A percentile compares a stretch with the other conserved stretches of the same genome.
phyloP scores from a whole-genome alignment of 2,888 invertebrate species.

The Plagodis dolabraria region DNA sequence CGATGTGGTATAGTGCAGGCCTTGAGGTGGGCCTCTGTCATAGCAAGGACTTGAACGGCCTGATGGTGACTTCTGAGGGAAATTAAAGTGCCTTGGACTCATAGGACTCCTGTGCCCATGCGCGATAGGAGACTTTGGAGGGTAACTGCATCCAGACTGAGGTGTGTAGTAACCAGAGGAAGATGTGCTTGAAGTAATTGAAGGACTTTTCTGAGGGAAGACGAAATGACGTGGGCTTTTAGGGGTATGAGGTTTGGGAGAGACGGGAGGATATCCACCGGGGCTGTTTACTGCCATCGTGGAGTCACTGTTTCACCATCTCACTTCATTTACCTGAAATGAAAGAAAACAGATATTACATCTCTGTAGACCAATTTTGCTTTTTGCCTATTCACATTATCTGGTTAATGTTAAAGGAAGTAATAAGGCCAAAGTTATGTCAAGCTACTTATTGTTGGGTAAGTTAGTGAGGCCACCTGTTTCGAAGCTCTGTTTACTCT shows the following conservation, averaged over 20 bases:
- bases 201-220: slow-evolving; percentile 82
- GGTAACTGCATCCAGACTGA: slow-evolving; percentile 80
- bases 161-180: slow-evolving; percentile 84
- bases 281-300: slow-evolving; percentile 85
- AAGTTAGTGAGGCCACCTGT: not conserved
- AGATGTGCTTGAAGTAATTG: slow-evolving; percentile 80
- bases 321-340: slow-evolving; percentile 65
- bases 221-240: slow-evolving; percentile 85
- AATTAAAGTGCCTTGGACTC: slow-evolving; percentile 85
- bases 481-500: slow-evolving; percentile 14
- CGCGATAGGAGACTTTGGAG: slow-evolving; percentile 80
- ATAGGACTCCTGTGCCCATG: slow-evolving; percentile 85
- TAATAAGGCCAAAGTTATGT: not conserved
- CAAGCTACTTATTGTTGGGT: not conserved
- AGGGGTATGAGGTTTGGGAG: slow-evolving; percentile 82
- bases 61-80: slow-evolving; percentile 78
- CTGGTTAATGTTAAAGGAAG: not conserved
- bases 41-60: slow-evolving; percentile 75
- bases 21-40: slow-evolving; percentile 56
- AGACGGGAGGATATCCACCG: slow-evolving; percentile 82
- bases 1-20: slow-evolving; percentile 72
- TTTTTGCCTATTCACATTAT: not conserved
- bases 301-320: slow-evolving; percentile 56
- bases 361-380: not conserved
- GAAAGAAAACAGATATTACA: slow-evolving; percentile 30